Evolutionary conservation across 1,140 invertebrate genomes (phyloP), one percentile per base, ranked within the genome.

Genomic region (Zaprionus camerounensis): DNA sequence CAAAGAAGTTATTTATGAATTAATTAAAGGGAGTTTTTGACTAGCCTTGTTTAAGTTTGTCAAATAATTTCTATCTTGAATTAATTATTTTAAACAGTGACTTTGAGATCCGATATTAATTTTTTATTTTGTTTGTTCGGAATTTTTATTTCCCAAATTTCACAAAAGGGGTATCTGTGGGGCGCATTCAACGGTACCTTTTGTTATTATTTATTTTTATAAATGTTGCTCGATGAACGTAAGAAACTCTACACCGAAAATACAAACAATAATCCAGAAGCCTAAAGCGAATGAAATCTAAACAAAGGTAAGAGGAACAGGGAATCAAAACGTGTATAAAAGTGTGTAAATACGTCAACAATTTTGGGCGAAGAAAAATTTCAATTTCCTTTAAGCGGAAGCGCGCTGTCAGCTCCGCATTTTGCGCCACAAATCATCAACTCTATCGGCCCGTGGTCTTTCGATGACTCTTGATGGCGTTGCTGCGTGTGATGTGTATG

Each of bases 311-410:
- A 26, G 41, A 55, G 17, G 22, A 62, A 46, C 0, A 62, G 31
- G 12, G 11, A 31, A 46, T 28, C 62, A 58, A 24, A 46, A 61
- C 56, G n/a, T 17, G 56, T 63, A 36, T 51, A 34, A 68, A 72
- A 78, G 65, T 75, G 80, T 82, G 84, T 84, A 88, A 88, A 88
- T 83, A 84, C 78, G 81, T 87, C 84, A 87, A 87, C 84, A 87
- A 87, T 88, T 87, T 87, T 83, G 84, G 78, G 85, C 63, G 88
- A 87, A 88, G 81, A 87, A 87, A 85, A 86, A 87, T 87, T 87
- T 87, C 84, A 87, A 87, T 87, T 87, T 87, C 84, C 84, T 83
- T 87, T 88, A 88, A 84, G 78, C 84, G 84, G 81, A 87, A 88
- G 84, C 78, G 81, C 76, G 81, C 84, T 87, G 84, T 87, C 84